Evolutionary conservation across 2,797 vertebrate species (phyloP), one percentile per base, ranked within the genome.

Genomic region (Glossophaga mutica): DNA sequence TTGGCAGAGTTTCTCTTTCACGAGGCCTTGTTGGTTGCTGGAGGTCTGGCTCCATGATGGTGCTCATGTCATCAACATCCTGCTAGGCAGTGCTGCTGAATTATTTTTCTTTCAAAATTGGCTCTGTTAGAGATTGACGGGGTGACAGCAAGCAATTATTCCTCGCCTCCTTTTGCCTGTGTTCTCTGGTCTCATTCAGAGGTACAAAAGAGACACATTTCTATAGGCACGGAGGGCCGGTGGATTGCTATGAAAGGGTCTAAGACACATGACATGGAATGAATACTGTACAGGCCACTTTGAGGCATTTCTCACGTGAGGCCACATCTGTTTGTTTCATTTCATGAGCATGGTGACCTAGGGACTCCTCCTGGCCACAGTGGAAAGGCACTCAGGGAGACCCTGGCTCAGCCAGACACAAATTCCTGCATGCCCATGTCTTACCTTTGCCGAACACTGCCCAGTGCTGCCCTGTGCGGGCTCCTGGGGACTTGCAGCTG

Each of bases 31-130:
- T 65, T 55, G 81, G 68, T 44, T 79, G 94, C 82, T 87, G 39
- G 86, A 37, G 68, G 91, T 91, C 86, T 48, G 70, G 0, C 44
- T 85, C 2, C 73, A 7, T 57, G 5, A 70, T 91, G 96, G 96
- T 87, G 90, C 26, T 96, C 94, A 94, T 0, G 9, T 6, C 21
- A 29, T 37, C 95, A 81, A 59, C 89, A 68, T 93, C 95, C 89
- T 96, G 87, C 82, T 96, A 46, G 78, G 93, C 97, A 78, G 52
- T 2, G 87, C 86, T 91, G 50, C 91, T 0, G 94, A 89, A 95
- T 97, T 98, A 73, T 96, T 98, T 98, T 92, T 24, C 92, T 94
- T 97, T 82, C 48, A 81, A 62, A 83, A 73, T 74, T 90, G 96
- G 78, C 42, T 94, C 46, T 89, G 21, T 88, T 94, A 52, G 78